Evolutionary conservation across 2,888 invertebrate genomes (phyloP).

Genomic region (Nysson spinosus): DNA sequence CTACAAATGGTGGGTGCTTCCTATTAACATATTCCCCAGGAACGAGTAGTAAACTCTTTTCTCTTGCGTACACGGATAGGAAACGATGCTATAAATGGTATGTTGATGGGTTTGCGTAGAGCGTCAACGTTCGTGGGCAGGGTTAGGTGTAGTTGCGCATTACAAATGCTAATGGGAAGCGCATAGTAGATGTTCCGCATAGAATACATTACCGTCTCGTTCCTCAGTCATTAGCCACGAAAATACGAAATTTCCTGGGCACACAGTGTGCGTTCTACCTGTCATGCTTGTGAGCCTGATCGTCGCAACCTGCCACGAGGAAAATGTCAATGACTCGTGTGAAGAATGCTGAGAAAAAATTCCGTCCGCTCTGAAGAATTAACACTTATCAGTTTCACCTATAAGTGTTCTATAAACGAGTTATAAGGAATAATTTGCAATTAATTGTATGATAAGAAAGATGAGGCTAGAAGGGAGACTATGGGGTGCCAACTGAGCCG

Average conservation of each 20-base stretch:
- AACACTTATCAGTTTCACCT: neutral
- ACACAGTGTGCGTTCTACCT: slow-evolving; percentile 37
- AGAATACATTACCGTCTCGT: slow-evolving; percentile 74
- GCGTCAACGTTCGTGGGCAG: slow-evolving; percentile 64
- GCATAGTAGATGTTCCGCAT: slow-evolving; percentile 69
- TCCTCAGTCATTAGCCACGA: slow-evolving; percentile 74
- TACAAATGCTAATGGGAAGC: slow-evolving; percentile 75
- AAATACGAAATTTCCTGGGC: slow-evolving; percentile 69
- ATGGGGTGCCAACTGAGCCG: no score
- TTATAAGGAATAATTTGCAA: no score
- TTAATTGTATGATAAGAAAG: no score
- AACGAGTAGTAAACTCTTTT: slow-evolving; percentile 58
- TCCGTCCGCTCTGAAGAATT: neutral
- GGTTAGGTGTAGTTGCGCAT: slow-evolving; percentile 69
- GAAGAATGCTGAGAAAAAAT: neutral
- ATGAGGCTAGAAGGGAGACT: no score
- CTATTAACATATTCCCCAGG: slow-evolving; percentile 59
- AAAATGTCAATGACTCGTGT: slow-evolving; percentile 7
- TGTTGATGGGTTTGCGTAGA: slow-evolving; percentile 69
- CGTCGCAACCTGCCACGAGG: slow-evolving; percentile 6
- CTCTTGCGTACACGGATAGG: slow-evolving; percentile 40
- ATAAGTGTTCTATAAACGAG: no score
- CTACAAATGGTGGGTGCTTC: slow-evolving; percentile 34
- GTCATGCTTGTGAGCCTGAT: slow-evolving; percentile 23
- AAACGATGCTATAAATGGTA: slow-evolving; percentile 63